phyloP scores from a whole-genome alignment of 2,888 invertebrate species.

The Steinernema scapterisci region DNA sequence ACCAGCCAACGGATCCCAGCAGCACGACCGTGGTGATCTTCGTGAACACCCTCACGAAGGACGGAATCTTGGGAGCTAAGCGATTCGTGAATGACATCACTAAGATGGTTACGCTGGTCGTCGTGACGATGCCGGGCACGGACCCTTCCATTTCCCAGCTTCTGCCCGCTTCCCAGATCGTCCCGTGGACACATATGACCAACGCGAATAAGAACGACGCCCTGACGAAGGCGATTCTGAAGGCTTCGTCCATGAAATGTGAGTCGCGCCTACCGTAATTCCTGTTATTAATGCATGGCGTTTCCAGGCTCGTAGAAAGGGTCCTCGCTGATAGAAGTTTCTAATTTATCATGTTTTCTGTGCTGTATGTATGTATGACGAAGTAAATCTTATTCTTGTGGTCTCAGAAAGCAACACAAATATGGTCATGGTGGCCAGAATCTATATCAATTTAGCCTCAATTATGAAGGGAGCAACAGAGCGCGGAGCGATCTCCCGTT shows the following conservation, averaged over 20 bases:
- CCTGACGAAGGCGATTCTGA: not conserved
- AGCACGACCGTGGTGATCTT: too few relatives aligned
- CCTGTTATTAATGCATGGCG: too few relatives aligned
- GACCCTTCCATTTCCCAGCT: not conserved
- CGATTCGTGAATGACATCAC: not conserved
- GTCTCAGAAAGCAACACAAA: not conserved
- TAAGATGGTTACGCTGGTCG: not conserved
- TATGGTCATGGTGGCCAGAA: not conserved
- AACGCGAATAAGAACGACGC: not conserved
- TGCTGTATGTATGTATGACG: not conserved
- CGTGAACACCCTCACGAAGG: too few relatives aligned
- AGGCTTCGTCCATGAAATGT: conserved; percentile 5
- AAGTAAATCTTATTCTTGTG: not conserved
- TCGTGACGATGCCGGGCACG: not conserved
- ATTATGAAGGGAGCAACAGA: not conserved
- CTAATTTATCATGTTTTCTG: not conserved
- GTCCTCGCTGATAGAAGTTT: not conserved
- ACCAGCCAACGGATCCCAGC: too few relatives aligned
- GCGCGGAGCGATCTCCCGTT: too few relatives aligned
- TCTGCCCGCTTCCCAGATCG: not conserved
- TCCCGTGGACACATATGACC: not conserved
- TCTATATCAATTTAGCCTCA: not conserved
- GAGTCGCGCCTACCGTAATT: not conserved
- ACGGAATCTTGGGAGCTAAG: too few relatives aligned
- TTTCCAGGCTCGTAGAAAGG: conserved; percentile 5